Evolutionary conservation across 2,113 vertebrate genomes (phyloP).

Genomic region (Grammomys surdaster): DNA sequence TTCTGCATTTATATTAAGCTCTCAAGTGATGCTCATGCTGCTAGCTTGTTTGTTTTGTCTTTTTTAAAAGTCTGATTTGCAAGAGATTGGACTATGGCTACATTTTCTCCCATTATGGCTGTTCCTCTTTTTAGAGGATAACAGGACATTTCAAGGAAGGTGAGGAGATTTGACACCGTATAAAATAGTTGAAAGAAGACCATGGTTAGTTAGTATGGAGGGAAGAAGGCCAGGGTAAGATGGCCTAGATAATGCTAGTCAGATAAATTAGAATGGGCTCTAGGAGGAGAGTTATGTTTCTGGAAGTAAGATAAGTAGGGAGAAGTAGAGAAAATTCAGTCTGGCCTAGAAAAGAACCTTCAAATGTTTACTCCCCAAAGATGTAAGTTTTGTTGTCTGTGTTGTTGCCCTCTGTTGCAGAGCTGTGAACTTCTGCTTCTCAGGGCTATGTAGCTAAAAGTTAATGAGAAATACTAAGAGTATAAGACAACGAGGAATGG

Average conservation of each 20-base stretch:
- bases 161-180: neutral
- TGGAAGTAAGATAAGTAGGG: neutral
- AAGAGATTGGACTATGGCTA: neutral
- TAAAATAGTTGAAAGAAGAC: neutral
- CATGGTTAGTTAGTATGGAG: neutral
- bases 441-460: neutral
- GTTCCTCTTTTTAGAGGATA: neutral
- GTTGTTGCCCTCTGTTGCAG: neutral
- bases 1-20: neutral
- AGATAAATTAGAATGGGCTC: neutral
- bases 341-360: neutral
- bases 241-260: neutral
- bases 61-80: neutral
- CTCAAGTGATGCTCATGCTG: neutral
- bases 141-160: neutral
- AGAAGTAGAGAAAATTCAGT: neutral
- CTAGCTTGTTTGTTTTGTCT: neutral
- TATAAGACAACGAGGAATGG: neutral
- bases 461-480: neutral
- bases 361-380: neutral
- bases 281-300: neutral
- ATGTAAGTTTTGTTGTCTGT: neutral
- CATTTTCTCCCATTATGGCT: neutral
- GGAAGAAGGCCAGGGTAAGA: neutral
- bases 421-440: neutral